These are phyloP conservation scores for Sebastes oblongus DNA, from an alignment of 2,797 vertebrate genomes.

Conservation along the genomic window DNA sequence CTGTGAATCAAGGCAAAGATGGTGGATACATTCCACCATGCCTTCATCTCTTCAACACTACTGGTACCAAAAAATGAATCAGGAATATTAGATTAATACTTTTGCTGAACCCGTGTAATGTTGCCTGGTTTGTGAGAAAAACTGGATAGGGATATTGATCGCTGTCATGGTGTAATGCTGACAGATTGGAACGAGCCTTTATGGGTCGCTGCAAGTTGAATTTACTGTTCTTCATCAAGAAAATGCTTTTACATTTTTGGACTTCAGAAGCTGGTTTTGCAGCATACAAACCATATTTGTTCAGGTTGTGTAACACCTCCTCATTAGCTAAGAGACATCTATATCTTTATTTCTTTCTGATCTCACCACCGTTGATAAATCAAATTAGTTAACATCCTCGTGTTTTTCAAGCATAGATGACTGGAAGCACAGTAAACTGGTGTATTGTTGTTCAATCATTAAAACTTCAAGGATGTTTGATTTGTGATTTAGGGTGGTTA, in stretches of 20 bases:
- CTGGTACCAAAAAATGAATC: slow-evolving; percentile 19
- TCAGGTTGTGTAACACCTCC: not conserved
- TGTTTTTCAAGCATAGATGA: not conserved
- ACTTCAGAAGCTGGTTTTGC: not conserved
- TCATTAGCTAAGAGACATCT: not conserved
- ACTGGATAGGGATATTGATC: slow-evolving; percentile 7
- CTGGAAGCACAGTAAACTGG: not conserved
- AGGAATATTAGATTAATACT: slow-evolving; percentile 12
- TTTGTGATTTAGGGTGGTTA: slow-evolving; percentile 3
- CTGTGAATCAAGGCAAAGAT: slow-evolving; percentile 57
- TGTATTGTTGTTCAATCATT: not conserved
- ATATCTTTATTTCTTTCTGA: not conserved
- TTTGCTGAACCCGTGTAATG: slow-evolving; percentile 14
- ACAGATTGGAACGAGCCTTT: slow-evolving; percentile 2
- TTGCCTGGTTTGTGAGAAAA: slow-evolving; percentile 3
- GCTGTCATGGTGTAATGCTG: not conserved
- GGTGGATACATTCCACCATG: slow-evolving; percentile 48
- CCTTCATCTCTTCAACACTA: slow-evolving; percentile 23
- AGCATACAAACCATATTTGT: not conserved
- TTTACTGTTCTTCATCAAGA: not conserved
- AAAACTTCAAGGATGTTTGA: not conserved
- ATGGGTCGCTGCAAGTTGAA: not conserved
- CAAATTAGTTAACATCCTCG: not conserved
- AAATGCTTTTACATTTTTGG: not conserved
- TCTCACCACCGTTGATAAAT: not conserved